Base-by-base conservation (phyloP, 2,797 vertebrate species). In the Darevskia nairensis region DNA sequence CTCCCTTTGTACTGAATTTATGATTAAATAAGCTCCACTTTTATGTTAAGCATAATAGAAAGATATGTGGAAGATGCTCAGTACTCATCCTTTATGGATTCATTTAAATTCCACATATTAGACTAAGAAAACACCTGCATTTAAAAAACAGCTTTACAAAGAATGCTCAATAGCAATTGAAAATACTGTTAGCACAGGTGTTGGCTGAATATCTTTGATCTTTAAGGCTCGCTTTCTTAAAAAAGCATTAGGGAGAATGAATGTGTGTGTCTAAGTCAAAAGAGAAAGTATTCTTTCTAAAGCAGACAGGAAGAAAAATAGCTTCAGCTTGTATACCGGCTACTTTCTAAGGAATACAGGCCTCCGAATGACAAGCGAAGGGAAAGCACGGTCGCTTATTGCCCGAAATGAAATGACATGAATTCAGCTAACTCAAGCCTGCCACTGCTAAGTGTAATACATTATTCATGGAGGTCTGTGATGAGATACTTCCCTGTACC, bases 171-270 rank as follows among this genome's bases (percentile, higher is more conserved):
- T 93, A 95, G 95, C 25, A 91, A 93, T 93, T 94, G 95, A 95
- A 94, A 93, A 95, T 92, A 94, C 90, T 97, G 96, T 96, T 97
- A 95, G 96, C 94, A 96, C 96, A 97, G 97, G 96, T 97, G 97
- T 93, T 95, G 93, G 68, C 88, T 86, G 93, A 93, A 94, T 94
- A 95, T 95, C 96, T 97, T 97, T 97, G 97, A 96, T 97, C 96
- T 96, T 84, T 76, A 92, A 96, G 95, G 94, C 93, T 95, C 88
- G 94, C 94, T 94, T 96, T 95, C 96, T 95, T 96, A 95, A 96
- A 96, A 96, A 96, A 95, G 94, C 91, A 95, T 95, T 95, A 91
- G 96, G 92, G 92, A 94, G 96, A 96, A 97, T 96, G 96, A 94
- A 90, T 93, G 89, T 68, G 89, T 94, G 89, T 94, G 93, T 81